Evolutionary conservation across 2,797 vertebrate species (phyloP).

Genomic region (Rhinatrema bivittatum): DNA sequence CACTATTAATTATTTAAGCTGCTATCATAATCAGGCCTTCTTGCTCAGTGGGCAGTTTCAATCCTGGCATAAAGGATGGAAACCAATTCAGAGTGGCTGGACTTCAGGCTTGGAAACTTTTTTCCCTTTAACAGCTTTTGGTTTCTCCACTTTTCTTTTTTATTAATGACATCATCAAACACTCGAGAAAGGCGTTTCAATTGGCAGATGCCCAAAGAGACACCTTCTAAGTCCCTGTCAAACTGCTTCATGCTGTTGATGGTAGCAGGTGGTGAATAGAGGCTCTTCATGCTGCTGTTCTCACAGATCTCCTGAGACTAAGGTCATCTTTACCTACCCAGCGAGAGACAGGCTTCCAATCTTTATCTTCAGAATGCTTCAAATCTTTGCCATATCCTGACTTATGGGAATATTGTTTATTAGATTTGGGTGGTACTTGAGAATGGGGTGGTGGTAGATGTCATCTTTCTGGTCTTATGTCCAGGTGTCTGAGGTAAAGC

Average conservation of each 20-base stretch:
- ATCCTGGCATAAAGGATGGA: too few species aligned
- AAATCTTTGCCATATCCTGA: background rate
- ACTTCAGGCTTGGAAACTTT: too few species aligned
- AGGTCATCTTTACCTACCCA: slow-evolving; percentile 15
- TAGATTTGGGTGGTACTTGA: slow-evolving; percentile 3
- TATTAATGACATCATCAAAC: background rate
- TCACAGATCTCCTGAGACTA: slow-evolving; percentile 58
- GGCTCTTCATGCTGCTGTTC: slow-evolving; percentile 77
- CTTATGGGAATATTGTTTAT: slow-evolving; percentile 5
- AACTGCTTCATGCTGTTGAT: too few species aligned
- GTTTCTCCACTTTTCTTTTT: slow-evolving; percentile 10
- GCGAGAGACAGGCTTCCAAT: slow-evolving; percentile 13
- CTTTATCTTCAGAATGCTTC: background rate
- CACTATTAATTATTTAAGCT: too few species aligned
- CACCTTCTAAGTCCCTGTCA: too few species aligned
- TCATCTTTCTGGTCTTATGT: background rate
- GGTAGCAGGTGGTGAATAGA: too few species aligned
- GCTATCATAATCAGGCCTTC: too few species aligned
- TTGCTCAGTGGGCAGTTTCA: too few species aligned
- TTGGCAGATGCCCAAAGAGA: too few species aligned
- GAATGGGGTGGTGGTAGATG: background rate
- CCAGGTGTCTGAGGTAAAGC: slow-evolving; percentile 7
- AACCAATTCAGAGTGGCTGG: too few species aligned
- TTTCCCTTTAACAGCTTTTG: too few species aligned
- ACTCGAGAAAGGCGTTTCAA: background rate